These are phyloP conservation scores for Panorpa germanica DNA, from an alignment of 2,888 invertebrate species.

Conservation along the genomic window DNA sequence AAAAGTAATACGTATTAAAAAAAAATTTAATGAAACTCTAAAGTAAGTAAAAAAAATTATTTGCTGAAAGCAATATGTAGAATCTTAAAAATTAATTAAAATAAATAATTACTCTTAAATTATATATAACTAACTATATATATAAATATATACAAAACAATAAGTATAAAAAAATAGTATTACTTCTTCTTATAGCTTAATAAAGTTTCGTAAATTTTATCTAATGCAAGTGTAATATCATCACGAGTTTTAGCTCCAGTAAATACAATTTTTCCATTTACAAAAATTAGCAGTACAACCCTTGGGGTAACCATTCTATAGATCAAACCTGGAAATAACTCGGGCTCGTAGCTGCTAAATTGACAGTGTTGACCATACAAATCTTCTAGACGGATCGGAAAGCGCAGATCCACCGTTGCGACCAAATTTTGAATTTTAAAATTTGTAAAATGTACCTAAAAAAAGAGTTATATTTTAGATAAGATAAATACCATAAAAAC, in stretches of 20 bases:
- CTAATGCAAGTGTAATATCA: conserved; percentile 85
- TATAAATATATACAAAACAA: no score
- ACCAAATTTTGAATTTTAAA: conserved; percentile 66
- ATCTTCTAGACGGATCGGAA: conserved; percentile 54
- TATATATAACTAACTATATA: no score
- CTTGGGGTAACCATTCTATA: conserved; percentile 95
- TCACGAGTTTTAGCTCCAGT: conserved; percentile 80
- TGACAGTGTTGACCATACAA: conserved; percentile 55
- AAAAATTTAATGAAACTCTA: no score
- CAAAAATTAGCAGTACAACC: conserved; percentile 91
- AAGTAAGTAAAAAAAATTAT: no score
- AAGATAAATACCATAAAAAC: no score
- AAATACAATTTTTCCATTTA: conserved; percentile 96
- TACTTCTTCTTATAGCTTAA: conserved; percentile 78
- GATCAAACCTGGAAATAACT: conserved; percentile 95
- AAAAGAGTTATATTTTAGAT: no score
- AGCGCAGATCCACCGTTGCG: conserved; percentile 54
- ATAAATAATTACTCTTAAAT: no score
- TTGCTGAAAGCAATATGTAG: no score
- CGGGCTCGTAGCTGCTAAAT: conserved; percentile 87
- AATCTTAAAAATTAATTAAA: no score
- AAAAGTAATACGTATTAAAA: no score
- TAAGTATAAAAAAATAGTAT: no score
- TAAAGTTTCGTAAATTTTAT: conserved; percentile 87
- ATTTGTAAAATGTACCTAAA: conserved; percentile 50